Base-by-base conservation (phyloP, 2,113 vertebrate species). In the Hiodon alosoides region DNA sequence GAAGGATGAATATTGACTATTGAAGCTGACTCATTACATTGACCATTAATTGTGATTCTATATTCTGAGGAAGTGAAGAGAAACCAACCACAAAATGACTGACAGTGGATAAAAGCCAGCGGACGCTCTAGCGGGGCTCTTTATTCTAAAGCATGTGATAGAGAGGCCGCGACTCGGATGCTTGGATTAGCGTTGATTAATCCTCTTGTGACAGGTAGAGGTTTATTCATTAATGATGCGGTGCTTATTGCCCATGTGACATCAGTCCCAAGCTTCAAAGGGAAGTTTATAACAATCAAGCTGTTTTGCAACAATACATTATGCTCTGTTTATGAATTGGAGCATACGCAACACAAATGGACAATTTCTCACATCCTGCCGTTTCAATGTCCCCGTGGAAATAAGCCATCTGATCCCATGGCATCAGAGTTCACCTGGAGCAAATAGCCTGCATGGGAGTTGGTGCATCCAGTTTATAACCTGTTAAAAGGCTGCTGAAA, bases 201-300 rank as follows among this genome's bases (percentile, higher is more conserved):
- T 73, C 16, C 71, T 62, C 52, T 14, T 14, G 16, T 73, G 61
- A 65, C 58, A 73, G 48, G 59, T 11, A 52, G 11, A 73, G 50
- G 53, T 62, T 73, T 64, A 73, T 48, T 14, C 51, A 17, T 50
- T 73, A 64, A 4, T 64, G 51, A 64, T 50, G 51, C 60, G 16
- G 50, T 64, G 48, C 31, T 31, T 31, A 31, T 31, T 31, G 16
- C 50, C 58, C 58, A 13, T 4, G 52, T 65, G 58, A 73, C 60
- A 64, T 73, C 59, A 73, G 52, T 65, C 71, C 47, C 2, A n/a
- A 64, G 71, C 59, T 53, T 65, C 64, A 64, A 65, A 50, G 16
- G 7, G n/a, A 53, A 51, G 14, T 64, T 64, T 65, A 62, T 73
- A 14, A 65, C 59, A 14, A 7, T 52, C 58, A 53, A 17, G 59